Conservation (phyloP, 2,797 vertebrate genomes). For the Acipenser ruthenus region DNA sequence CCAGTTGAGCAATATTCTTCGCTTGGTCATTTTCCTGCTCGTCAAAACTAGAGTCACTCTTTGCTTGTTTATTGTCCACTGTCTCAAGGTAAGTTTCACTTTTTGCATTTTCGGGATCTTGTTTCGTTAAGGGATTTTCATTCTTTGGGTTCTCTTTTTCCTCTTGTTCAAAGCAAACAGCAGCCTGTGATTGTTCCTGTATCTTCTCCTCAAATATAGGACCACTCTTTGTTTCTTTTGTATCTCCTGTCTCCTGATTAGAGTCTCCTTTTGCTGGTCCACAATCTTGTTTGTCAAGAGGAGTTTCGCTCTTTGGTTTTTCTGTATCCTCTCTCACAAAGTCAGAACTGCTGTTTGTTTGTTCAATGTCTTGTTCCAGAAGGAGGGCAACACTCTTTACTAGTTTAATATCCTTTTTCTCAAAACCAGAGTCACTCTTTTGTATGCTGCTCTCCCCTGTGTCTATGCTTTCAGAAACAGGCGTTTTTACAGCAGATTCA, state of each 20-base stretch:
- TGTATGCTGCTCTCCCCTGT: neutral
- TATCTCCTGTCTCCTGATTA: too few relatives aligned
- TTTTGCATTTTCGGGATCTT: neutral
- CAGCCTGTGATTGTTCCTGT: too few relatives aligned
- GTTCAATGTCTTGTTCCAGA: too few relatives aligned
- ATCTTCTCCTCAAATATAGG: constrained; percentile 21
- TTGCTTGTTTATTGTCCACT: neutral
- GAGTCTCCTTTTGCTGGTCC: too few relatives aligned
- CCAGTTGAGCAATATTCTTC: constrained; percentile 7
- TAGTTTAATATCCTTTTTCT: constrained; percentile 25
- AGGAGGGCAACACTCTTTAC: constrained; percentile 10
- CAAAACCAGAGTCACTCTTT: neutral
- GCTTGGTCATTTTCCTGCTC: constrained; percentile 26
- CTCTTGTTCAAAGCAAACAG: neutral
- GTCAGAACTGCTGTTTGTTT: too few relatives aligned
- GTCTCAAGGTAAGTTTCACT: neutral
- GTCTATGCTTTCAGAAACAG: constrained; percentile 18
- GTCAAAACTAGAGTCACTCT: neutral
- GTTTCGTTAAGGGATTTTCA: constrained; percentile 5
- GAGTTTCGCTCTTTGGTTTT: constrained; percentile 45
- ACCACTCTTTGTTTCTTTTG: too few relatives aligned
- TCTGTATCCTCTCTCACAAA: too few relatives aligned
- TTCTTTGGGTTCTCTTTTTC: constrained; percentile 16
- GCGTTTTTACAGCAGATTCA: constrained; percentile 8
- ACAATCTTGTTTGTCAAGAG: too few relatives aligned